Percentiles rank a stretch among this genome's conserved stretches.
Conservation (phyloP, 2,797 vertebrate genomes). For the Phrynocephalus forsythii region DNA sequence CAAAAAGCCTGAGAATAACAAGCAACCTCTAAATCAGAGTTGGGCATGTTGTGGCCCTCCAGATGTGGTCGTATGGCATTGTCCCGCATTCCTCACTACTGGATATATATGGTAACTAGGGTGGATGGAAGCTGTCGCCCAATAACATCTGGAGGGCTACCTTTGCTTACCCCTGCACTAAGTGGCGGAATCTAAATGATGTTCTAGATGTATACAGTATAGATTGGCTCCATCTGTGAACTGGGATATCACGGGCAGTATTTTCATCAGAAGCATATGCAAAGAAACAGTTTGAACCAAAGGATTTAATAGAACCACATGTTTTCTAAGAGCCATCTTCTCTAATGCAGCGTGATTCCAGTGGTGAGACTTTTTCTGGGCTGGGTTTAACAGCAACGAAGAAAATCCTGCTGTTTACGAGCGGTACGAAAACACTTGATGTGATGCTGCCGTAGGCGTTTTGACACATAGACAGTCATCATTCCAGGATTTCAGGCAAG, state of each 20-base stretch:
- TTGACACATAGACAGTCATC: neutral
- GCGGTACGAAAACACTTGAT: neutral
- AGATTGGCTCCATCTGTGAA: constrained; percentile 5
- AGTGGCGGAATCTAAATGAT: neutral
- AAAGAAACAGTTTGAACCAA: neutral
- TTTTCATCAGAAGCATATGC: constrained; percentile 39
- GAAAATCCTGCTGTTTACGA: constrained; percentile 31
- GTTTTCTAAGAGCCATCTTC: constrained; percentile 19
- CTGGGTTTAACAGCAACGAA: neutral
- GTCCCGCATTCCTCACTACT: too few relatives aligned
- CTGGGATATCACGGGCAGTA: constrained; percentile 27
- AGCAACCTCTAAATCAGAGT: neutral
- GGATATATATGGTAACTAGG: too few relatives aligned
- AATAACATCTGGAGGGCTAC: too few relatives aligned
- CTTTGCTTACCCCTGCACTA: too few relatives aligned
- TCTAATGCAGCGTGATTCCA: constrained; percentile 40
- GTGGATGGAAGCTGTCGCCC: too few relatives aligned
- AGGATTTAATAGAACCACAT: constrained; percentile 36
- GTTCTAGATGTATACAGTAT: neutral
- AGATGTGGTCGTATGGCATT: too few relatives aligned
- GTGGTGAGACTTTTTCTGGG: neutral
- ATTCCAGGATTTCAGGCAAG: neutral
- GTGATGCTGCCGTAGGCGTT: too few relatives aligned
- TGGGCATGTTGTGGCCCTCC: too few relatives aligned
- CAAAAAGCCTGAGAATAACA: neutral